Evolutionary conservation across 2,888 invertebrate species (phyloP).

Genomic region (Bellardia pandia): DNA sequence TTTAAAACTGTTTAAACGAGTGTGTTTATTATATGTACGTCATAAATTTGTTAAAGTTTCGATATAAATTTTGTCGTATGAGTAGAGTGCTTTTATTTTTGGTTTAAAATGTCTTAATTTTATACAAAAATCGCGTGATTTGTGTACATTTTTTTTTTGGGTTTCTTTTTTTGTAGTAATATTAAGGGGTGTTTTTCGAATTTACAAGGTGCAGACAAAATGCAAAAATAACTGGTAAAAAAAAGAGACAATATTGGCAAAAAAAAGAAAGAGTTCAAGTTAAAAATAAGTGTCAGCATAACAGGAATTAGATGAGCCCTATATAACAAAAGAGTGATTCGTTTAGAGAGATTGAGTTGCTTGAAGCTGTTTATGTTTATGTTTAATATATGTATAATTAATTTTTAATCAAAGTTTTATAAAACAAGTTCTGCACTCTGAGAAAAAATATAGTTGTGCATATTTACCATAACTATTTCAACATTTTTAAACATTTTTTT

Average conservation of each 20-base stretch:
- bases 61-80: background rate
- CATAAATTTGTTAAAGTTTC: slow-evolving; percentile 48
- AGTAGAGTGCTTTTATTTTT: background rate
- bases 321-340: too few relatives aligned
- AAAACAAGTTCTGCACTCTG: too few relatives aligned
- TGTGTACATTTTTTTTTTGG: slow-evolving; percentile 45
- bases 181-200: slow-evolving; percentile 50
- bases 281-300: background rate
- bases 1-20: slow-evolving; percentile 4
- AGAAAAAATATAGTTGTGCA: too few relatives aligned
- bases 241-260: background rate
- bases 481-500: too few relatives aligned
- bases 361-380: too few relatives aligned
- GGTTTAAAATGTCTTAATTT: slow-evolving; percentile 36
- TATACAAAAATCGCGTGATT: slow-evolving; percentile 65
- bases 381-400: too few relatives aligned
- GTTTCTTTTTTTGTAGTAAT: slow-evolving; percentile 12
- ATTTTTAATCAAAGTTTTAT: too few relatives aligned
- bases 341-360: too few relatives aligned
- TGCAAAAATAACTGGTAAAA: background rate
- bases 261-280: background rate
- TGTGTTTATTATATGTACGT: slow-evolving; percentile 44
- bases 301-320: background rate
- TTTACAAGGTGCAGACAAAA: slow-evolving; percentile 54
- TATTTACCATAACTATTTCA: too few relatives aligned